These are phyloP conservation scores for Bellardia pandia DNA, from an alignment of 2,888 invertebrate species.

Conservation along the genomic window DNA sequence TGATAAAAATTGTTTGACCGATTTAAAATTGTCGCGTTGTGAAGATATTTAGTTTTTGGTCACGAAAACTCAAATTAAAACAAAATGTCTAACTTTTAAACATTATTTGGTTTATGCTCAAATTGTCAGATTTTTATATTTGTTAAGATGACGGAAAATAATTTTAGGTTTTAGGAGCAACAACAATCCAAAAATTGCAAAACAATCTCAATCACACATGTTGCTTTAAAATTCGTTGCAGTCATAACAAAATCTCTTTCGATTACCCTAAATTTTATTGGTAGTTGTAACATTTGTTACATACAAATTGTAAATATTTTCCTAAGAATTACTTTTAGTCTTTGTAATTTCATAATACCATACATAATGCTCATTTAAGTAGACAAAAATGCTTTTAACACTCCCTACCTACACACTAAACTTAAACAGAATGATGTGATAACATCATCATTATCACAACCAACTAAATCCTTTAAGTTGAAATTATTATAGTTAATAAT, in stretches of 20 bases:
- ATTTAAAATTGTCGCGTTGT: too few relatives aligned
- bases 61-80: too few relatives aligned
- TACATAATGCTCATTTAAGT: not conserved
- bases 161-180: too few relatives aligned
- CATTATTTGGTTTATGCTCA: too few relatives aligned
- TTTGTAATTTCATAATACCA: not conserved
- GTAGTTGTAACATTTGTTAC: not conserved
- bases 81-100: too few relatives aligned
- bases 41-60: too few relatives aligned
- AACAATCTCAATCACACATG: not conserved
- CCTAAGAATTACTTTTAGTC: not conserved
- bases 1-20: too few relatives aligned
- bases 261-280: not conserved
- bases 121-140: too few relatives aligned
- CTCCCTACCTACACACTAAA: too few relatives aligned
- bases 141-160: too few relatives aligned
- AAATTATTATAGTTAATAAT: not conserved
- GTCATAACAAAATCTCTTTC: not conserved
- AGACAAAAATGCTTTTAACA: not conserved
- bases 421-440: not conserved
- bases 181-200: too few relatives aligned
- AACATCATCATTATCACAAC: slow-evolving; percentile 2
- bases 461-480: slow-evolving; percentile 1
- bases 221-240: not conserved
- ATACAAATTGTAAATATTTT: not conserved